Evolutionary conservation across 2,113 vertebrate genomes (phyloP), one percentile per base, ranked within the genome.

Genomic region (Conger conger): DNA sequence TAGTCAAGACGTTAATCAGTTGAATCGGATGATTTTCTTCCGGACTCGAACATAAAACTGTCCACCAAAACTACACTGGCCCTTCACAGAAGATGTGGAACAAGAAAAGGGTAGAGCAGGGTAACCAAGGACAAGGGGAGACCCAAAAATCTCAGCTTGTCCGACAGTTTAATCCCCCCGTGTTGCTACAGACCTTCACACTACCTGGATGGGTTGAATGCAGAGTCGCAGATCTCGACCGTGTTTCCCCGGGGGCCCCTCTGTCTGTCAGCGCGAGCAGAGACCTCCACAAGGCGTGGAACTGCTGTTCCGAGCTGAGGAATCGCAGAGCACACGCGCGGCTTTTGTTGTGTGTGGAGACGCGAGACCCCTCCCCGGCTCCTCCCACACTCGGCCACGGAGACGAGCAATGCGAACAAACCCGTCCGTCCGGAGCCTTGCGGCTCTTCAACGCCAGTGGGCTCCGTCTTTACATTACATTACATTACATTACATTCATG

Each of bases 341-440:
- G 81, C 36, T 82, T 82, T 82, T 73, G 57, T 73, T 11, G 68
- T n/a, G 30, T 23, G 27, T 73, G 4, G 9, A 2, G 53, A 53
- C 33, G 30, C 30, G 36, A 2, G 60, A 7, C 40, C 40, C 40
- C 0, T 18, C 37, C 35, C 18, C 5, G 13, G 57, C 81, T 30
- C 81, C 81, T 73, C 81, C 81, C 73, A 13, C 45, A 50, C 20
- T 36, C 0, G 11, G 1, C 53, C 18, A 23, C 50, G 63, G 45
- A 45, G 23, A 17, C 42, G 42, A 18, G 80, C 81, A 86, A 83
- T 82, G 81, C 78, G 76, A 27, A 82, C 57, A 73, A 85, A 88
- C 88, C 73, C 35, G 87, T 79, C 80, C 50, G 80, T 83, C 82
- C 36, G 86, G 83, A 86, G n/a, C 68, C 68, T 8, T 7, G 27